A percentile compares a stretch with the other conserved stretches of the same genome.
These are phyloP conservation scores for Hofmannophila pseudospretella DNA, from an alignment of 2,888 invertebrate species.

Conservation along the genomic window DNA sequence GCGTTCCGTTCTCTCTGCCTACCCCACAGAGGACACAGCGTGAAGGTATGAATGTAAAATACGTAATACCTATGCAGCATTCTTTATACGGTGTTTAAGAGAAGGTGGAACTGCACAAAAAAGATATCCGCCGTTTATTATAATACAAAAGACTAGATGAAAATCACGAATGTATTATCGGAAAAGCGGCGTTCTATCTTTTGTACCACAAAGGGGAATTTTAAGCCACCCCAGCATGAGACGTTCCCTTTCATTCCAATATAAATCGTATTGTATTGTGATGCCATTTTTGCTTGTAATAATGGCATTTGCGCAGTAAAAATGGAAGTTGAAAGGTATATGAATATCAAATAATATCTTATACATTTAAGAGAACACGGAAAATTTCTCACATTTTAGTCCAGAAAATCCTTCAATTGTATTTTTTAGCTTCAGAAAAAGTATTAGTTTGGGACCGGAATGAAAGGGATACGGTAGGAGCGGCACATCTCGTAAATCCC, in stretches of 20 bases:
- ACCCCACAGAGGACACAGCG: too few species aligned
- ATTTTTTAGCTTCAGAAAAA: conserved; percentile 9
- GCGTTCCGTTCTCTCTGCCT: too few species aligned
- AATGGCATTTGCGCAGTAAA: background rate
- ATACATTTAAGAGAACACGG: too few species aligned
- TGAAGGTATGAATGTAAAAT: too few species aligned
- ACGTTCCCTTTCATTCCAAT: conserved; percentile 18
- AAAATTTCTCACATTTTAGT: conserved; percentile 1
- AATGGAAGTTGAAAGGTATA: background rate
- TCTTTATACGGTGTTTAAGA: too few species aligned
- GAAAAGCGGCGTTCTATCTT: conserved; percentile 31
- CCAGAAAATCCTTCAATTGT: conserved; percentile 3
- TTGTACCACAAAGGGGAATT: conserved; percentile 36
- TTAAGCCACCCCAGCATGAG: conserved; percentile 26
- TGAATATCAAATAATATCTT: too few species aligned
- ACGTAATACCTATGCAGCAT: too few species aligned
- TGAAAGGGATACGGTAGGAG: conserved; percentile 11
- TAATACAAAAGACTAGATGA: conserved; percentile 39
- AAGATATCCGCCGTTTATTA: background rate
- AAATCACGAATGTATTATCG: conserved; percentile 43
- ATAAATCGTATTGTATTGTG: conserved; percentile 11
- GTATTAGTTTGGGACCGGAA: conserved; percentile 12
- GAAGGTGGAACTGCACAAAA: too few species aligned
- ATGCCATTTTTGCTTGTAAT: background rate
- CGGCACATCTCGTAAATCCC: conserved; percentile 13